Conservation (phyloP, 2,113 vertebrate species). For the Panurus biarmicus region DNA sequence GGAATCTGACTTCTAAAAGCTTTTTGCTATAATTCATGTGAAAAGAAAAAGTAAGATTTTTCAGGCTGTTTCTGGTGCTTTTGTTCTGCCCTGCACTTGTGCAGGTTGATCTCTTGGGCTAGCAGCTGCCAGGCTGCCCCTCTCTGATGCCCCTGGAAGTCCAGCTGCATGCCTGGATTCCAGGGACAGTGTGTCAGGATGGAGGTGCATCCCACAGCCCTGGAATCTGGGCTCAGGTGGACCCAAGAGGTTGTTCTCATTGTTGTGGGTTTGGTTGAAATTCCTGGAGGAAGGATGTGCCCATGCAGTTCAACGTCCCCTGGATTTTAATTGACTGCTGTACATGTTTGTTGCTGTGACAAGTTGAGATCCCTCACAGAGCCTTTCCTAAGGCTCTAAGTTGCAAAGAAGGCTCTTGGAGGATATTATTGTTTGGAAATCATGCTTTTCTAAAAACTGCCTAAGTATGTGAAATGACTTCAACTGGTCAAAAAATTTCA, state of each 20-base stretch:
- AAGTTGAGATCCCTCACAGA: neutral
- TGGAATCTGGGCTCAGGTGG: neutral
- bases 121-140: neutral
- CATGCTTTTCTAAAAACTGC: neutral
- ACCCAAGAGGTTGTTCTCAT: neutral
- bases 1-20: neutral
- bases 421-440: neutral
- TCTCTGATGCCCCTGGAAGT: neutral
- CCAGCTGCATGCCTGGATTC: neutral
- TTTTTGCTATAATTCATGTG: neutral
- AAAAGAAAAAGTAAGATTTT: neutral
- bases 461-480: neutral
- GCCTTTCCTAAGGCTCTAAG: neutral
- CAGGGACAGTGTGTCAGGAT: accelerated
- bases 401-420: neutral
- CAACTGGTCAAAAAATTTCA: neutral
- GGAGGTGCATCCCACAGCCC: neutral
- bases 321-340: neutral
- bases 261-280: neutral
- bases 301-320: neutral
- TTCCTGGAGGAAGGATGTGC: neutral
- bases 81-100: neutral
- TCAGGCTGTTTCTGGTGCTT: neutral
- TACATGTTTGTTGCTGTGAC: neutral
- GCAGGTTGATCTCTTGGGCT: neutral